Evolutionary conservation across 2,888 invertebrate species (phyloP).

Genomic region (Carterocephalus palaemon): DNA sequence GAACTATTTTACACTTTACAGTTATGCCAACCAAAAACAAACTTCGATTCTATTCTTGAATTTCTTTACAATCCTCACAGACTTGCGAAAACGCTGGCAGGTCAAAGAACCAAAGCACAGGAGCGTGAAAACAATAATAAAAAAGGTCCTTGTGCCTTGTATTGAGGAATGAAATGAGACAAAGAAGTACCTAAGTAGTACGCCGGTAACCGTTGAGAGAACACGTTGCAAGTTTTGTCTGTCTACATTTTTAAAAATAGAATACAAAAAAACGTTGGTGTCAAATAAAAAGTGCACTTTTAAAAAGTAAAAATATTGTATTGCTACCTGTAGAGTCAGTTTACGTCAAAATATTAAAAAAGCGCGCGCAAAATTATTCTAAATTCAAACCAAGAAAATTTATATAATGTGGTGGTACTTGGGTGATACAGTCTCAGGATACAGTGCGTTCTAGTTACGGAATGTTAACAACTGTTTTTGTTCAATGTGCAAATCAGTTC

Average conservation of each 20-base stretch:
- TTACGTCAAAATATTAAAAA: slow-evolving; percentile 1
- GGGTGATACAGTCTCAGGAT: neutral
- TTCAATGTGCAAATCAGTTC: neutral
- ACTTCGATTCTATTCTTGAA: slow-evolving; percentile 1
- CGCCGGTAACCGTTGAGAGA: slow-evolving; percentile 10
- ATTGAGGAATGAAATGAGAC: slow-evolving; percentile 19
- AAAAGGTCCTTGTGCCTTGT: slow-evolving; percentile 41
- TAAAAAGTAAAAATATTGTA: slow-evolving; percentile 2
- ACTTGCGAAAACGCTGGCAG: slow-evolving; percentile 29
- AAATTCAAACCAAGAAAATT: too few species aligned
- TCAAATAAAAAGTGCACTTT: neutral
- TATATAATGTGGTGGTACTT: neutral
- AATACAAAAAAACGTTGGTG: neutral
- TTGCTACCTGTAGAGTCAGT: slow-evolving; percentile 1
- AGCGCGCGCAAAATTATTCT: slow-evolving; percentile 1
- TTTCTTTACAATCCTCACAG: slow-evolving; percentile 5
- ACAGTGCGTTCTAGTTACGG: slow-evolving; percentile 2
- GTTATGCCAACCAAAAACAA: too few species aligned
- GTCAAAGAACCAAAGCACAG: slow-evolving; percentile 57
- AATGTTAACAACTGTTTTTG: slow-evolving; percentile 6
- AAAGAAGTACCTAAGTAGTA: slow-evolving; percentile 25
- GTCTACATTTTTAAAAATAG: neutral
- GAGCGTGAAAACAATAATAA: slow-evolving; percentile 55
- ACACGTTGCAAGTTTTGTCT: slow-evolving; percentile 9
- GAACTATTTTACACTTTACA: too few species aligned